Conservation (phyloP, 2,888 invertebrate species). For the Omphaloscelis lunosa region DNA sequence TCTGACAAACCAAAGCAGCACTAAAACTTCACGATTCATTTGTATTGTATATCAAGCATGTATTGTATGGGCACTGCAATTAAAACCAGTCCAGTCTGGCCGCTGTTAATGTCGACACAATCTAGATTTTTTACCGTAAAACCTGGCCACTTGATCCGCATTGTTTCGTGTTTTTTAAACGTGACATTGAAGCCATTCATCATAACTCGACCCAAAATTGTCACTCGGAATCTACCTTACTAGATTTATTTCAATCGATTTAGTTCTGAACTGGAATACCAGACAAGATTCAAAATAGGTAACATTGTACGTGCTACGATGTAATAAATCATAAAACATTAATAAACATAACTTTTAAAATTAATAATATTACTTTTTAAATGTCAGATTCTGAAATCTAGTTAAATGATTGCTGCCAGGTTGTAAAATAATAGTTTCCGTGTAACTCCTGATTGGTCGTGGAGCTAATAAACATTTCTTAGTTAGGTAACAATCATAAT, state of each 20-base stretch:
- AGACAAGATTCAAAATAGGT: conserved; percentile 12
- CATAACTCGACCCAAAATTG: conserved; percentile 46
- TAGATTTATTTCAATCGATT: conserved; percentile 50
- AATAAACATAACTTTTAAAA: neutral
- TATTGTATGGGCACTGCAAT: conserved; percentile 7
- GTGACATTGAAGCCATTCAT: conserved; percentile 23
- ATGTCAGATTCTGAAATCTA: conserved; percentile 9
- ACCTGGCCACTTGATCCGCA: conserved; percentile 45
- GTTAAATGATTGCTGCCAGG: neutral
- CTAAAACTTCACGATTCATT: conserved; percentile 7
- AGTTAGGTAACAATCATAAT: too few species aligned
- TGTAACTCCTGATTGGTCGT: conserved; percentile 20
- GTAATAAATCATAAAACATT: conserved; percentile 1
- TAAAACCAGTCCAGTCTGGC: conserved; percentile 16
- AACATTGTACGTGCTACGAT: neutral
- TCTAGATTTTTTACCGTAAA: conserved; percentile 22
- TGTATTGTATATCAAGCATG: neutral
- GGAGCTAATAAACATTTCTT: neutral
- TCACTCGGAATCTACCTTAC: conserved; percentile 19
- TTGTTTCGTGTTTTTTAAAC: conserved; percentile 51
- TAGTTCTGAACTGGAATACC: conserved; percentile 27
- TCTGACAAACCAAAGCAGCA: neutral
- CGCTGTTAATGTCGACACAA: conserved; percentile 10
- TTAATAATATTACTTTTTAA: conserved; percentile 9
- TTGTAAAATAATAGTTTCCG: conserved; percentile 16